Base-by-base conservation (phyloP, 2,888 invertebrate genomes). In the Cyrtodaria siliqua region DNA sequence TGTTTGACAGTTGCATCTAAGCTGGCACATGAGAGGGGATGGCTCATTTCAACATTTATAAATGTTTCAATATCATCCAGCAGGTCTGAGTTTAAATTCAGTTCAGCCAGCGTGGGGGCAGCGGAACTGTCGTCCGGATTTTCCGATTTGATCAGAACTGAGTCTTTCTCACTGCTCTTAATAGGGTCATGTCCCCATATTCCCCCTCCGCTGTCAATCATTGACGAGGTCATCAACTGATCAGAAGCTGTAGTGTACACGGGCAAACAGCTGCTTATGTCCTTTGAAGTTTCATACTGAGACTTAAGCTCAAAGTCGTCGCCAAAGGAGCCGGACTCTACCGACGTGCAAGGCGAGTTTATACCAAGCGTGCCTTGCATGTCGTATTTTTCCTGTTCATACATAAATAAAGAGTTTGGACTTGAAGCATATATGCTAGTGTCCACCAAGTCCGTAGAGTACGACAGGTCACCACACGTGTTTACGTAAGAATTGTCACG, bases 321-420 rank as follows among this genome's bases (percentile, higher is more conserved):
- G 2, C 70, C 59, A 26, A 70, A 55, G n/a, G 64, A 53, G 9
- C 16, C 23, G 18, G 63, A 61, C 14, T 75, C 72, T 3, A 69
- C 29, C 24, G 50, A 53, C 4, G 64, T 69, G 29, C 63, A 60
- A 26, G 57, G 70, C 1, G 78, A 66, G 55, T 70, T 79, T 9
- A 33, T 49, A 3, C 79, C 75, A 29, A 88, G 57, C 0, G 86
- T 79, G 69, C 85, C 83, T 66, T 86, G 87, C 83, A 86, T 86
- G 56, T 89, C 87, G 20, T 81, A 69, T 69, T 84, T 86, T 44
- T 91, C 91, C 63, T 87, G 87, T 16, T 91, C 91, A 76, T 90
- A 91, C 83, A 91, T 88, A 68, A 83, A 88, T 27, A 89, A 71
- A 1, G 90, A 89, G 64, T 89, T 87, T 18, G 91, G 90, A 75